A percentile compares a stretch with the other conserved stretches of the same genome.
Conservation (phyloP, 2,113 vertebrate species). For the Neogobius melanostomus region DNA sequence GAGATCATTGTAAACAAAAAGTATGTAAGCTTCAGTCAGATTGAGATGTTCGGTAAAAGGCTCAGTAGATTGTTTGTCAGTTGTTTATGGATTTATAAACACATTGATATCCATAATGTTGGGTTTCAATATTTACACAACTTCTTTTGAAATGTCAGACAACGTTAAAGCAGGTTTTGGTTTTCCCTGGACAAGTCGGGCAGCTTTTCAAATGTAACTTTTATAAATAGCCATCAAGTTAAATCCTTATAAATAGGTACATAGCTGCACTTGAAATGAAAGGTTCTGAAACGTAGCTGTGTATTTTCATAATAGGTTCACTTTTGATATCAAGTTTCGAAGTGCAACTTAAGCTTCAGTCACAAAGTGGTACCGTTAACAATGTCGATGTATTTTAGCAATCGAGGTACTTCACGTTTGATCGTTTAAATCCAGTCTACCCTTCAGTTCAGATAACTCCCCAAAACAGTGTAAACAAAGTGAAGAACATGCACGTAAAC, state of each 20-base stretch:
- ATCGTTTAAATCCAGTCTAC: constrained; percentile 12
- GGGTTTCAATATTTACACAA: neutral
- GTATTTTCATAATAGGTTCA: neutral
- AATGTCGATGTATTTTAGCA: neutral
- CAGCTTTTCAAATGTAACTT: too few relatives aligned
- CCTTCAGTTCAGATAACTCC: constrained; percentile 13
- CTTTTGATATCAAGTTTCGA: neutral
- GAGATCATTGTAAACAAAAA: constrained; percentile 37
- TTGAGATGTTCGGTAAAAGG: neutral
- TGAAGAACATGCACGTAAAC: constrained; percentile 51
- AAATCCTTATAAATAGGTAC: too few relatives aligned
- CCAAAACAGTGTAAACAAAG: constrained; percentile 55
- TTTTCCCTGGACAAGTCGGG: neutral
- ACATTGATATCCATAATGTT: neutral
- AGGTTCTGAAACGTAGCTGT: neutral
- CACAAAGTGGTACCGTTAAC: neutral
- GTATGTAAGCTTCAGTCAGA: constrained; percentile 5
- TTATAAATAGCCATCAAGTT: too few relatives aligned
- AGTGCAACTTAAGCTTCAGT: constrained; percentile 5
- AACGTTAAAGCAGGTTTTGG: neutral
- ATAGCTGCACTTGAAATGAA: too few relatives aligned
- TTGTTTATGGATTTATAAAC: neutral
- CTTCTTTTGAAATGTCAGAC: neutral
- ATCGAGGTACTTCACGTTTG: constrained; percentile 23
- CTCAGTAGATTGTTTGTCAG: neutral